Evolutionary conservation across 2,888 invertebrate genomes (phyloP), one percentile per base, ranked within the genome.

Genomic region (Tachystola acroxantha): DNA sequence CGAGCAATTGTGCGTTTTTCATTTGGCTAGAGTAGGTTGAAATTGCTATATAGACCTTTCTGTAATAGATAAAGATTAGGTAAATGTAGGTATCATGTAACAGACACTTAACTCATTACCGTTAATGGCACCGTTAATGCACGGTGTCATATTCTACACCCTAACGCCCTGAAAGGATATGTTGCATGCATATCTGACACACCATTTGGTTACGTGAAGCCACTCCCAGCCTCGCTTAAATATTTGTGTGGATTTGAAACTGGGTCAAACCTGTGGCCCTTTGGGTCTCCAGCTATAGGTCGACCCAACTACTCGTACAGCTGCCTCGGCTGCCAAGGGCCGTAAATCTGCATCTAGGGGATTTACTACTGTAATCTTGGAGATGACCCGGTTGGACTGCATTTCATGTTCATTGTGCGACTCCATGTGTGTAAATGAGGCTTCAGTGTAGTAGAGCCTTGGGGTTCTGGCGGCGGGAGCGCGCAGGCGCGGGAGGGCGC

Each of bases 161-260:
- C 29, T 22, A n/a, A 24, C 16, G 9, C n/a, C n/a, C n/a, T n/a
- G n/a, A n/a, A n/a, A n/a, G n/a, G n/a, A n/a, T n/a, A n/a, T n/a
- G n/a, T n/a, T n/a, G n/a, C n/a, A 10, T 27, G 12, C 16, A 30
- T 10, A 32, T 35, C 24, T 32, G 24, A 27, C 12, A 24, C 27
- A 33, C 16, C 33, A 31, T 36, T 36, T 37, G 30, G 65, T 65
- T 62, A 62, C 57, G 61, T 59, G 54, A 57, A 64, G 75, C 72
- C 74, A 73, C 75, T 75, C 74, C 77, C 71, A 63, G 56, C 44
- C 61, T 59, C 53, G 62, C 62, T 69, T 57, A 72, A 75, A 74
- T 72, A 75, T 74, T 72, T 62, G 68, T 71, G 60, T 56, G 56
- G 53, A 58, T 57, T 55, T 34, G 49, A 56, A 79, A 74, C 51